Conservation (phyloP, 2,113 vertebrate genomes). For the Chelonoidis abingdonii region DNA sequence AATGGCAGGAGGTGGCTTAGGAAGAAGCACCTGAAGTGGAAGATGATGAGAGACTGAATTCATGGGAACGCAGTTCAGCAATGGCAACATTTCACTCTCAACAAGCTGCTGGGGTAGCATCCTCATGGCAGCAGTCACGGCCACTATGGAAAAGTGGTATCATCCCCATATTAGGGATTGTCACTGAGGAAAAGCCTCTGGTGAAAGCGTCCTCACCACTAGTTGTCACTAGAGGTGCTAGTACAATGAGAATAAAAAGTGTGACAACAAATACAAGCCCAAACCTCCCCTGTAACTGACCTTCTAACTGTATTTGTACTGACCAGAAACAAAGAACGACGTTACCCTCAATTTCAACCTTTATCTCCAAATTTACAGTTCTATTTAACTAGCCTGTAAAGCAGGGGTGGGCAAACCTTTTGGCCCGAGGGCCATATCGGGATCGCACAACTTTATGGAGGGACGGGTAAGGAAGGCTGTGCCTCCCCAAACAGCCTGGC, state of each 20-base stretch:
- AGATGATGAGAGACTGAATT: not conserved
- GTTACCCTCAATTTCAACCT: not conserved
- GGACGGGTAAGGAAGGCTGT: too few species aligned
- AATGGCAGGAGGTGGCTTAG: not conserved
- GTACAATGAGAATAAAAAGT: not conserved
- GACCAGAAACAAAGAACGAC: not conserved
- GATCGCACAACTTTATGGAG: too few species aligned
- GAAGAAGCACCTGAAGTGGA: not conserved
- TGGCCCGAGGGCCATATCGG: too few species aligned
- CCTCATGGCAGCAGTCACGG: rapidly evolving
- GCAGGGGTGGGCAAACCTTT: not conserved
- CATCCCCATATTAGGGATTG: not conserved
- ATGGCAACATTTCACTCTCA: not conserved
- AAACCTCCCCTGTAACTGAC: not conserved
- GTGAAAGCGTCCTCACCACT: not conserved
- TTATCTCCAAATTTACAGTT: constrained; percentile 31
- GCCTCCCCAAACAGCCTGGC: too few species aligned
- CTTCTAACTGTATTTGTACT: not conserved
- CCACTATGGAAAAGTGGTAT: not conserved
- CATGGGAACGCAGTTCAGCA: not conserved
- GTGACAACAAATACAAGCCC: not conserved
- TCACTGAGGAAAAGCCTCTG: not conserved
- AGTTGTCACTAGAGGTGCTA: not conserved
- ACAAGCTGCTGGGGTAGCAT: not conserved
- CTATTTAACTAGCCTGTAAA: constrained; percentile 22